Base-by-base conservation (phyloP, 2,797 vertebrate species). In the Acanthurus lineatus region DNA sequence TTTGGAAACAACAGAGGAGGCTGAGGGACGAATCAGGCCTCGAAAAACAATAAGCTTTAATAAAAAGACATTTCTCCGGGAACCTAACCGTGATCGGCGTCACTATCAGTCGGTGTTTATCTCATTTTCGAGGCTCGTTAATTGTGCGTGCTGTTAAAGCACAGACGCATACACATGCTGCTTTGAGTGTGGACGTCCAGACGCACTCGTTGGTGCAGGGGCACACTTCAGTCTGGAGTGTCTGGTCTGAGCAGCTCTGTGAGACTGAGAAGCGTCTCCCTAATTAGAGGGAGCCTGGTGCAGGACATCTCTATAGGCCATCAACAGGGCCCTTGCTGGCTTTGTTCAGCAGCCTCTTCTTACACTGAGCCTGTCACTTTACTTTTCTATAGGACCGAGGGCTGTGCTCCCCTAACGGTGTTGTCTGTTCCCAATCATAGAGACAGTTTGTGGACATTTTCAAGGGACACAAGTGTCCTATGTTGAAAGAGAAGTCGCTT, bases 191-290 rank as follows among this genome's bases (percentile, higher is more conserved):
- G 90, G 88, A 88, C 87, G 69, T 77, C 73, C 86, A 92, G 89
- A 91, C 91, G 3, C 85, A 74, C 83, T 85, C 73, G 60, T 80
- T 81, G 85, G 85, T 42, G 42, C 78, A 76, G 84, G 81, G 91
- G 85, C 93, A 93, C 94, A 93, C 94, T 94, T 92, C 88, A 94
- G 88, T 84, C 89, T 91, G 89, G 91, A 94, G 94, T 92, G 93
- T 92, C 91, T 92, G 83, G 83, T 87, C 88, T 84, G 91, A 89
- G 85, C 77, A 25, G 80, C 86, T 89, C 87, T 64, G 88, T 64
- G 87, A 88, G 90, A 83, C 83, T 80, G 89, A 89, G 89, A 87
- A 91, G 86, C 82, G 80, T 88, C 85, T 88, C 86, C 82, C 91
- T 94, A 94, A 94, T 94, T 94, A 91, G 92, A 87, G 89, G 86